Evolutionary conservation across 2,797 vertebrate species (phyloP), one percentile per base, ranked within the genome.

Genomic region (Peromyscus attwateri): DNA sequence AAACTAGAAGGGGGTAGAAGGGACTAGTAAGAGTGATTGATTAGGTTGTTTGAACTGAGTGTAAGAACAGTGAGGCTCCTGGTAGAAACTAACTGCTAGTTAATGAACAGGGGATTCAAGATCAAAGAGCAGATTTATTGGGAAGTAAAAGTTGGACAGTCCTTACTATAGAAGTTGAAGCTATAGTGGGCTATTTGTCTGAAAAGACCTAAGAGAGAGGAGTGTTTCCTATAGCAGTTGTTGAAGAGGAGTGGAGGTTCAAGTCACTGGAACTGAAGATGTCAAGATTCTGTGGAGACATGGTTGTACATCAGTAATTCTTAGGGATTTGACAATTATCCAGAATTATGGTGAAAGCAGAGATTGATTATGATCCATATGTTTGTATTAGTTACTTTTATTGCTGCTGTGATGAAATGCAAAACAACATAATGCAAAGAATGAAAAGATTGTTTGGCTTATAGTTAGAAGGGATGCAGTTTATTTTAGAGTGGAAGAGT

Each of bases 281-380:
- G 27, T 52, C 46, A 85, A 57, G 81, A 62, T 43, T 83, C 57
- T 64, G 81, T 83, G 37, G 25, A 64, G 14, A 55, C 31, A 34
- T 77, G 37, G 17, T 76, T 64, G 19, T 73, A 23, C 73, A 71
- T 31, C 19, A 49, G 49, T 76, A 29, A 66, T 62, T 17, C 14
- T 64, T 88, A 70, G 46, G 10, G 73, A 80, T 92, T 89, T 96
- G 34, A 8, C 43, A 96, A 60, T 82, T 70, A 89, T 92, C n/a
- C 21, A 89, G 37, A 85, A 89, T 82, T 19, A 87, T 73, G 43
- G 6, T 52, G 43, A 3, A 66, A 29, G 81, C 68, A 87, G 17
- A 89, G 17, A 14, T 83, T 40, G 70, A 76, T 73, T 71, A 12
- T 95, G 14, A 77, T 60, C 25, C n/a, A 25, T 52, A 49, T 71